These are phyloP conservation scores for Sminthopsis crassicaudata DNA, from an alignment of 2,113 vertebrate species.

Conservation along the genomic window DNA sequence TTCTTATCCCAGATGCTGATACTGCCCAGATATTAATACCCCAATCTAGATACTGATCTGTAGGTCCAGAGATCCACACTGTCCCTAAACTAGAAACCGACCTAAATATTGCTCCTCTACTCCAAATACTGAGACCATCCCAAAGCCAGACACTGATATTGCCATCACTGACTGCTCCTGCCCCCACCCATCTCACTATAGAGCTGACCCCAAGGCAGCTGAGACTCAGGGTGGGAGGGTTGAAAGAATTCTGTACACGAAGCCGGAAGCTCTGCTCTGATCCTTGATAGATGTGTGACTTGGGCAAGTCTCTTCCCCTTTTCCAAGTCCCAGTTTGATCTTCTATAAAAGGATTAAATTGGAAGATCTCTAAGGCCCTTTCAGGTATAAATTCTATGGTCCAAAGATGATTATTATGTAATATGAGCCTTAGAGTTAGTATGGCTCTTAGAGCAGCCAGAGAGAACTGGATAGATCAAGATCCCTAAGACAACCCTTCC, in stretches of 20 bases:
- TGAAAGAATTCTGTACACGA: not conserved
- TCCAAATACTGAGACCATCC: not conserved
- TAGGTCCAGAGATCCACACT: not conserved
- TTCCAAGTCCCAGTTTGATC: not conserved
- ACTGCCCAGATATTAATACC: not conserved
- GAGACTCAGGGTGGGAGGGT: not conserved
- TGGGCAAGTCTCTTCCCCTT: not conserved
- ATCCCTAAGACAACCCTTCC: constrained; percentile 32
- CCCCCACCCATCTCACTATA: not conserved
- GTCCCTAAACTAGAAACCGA: not conserved
- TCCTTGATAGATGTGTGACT: not conserved
- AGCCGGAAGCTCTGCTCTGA: not conserved
- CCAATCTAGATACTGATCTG: not conserved
- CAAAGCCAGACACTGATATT: not conserved
- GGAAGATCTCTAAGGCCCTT: not conserved
- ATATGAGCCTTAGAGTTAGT: too few relatives aligned
- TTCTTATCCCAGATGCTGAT: not conserved
- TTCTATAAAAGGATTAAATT: not conserved
- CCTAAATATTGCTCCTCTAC: constrained; percentile 3
- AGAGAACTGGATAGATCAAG: not conserved
- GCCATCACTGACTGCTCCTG: not conserved
- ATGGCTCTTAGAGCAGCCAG: not conserved
- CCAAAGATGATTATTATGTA: not conserved
- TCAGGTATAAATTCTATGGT: not conserved
- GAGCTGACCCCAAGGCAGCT: not conserved